These are phyloP conservation scores for Mesembrinibis cayennensis DNA, from an alignment of 2,113 vertebrate species.

Conservation along the genomic window DNA sequence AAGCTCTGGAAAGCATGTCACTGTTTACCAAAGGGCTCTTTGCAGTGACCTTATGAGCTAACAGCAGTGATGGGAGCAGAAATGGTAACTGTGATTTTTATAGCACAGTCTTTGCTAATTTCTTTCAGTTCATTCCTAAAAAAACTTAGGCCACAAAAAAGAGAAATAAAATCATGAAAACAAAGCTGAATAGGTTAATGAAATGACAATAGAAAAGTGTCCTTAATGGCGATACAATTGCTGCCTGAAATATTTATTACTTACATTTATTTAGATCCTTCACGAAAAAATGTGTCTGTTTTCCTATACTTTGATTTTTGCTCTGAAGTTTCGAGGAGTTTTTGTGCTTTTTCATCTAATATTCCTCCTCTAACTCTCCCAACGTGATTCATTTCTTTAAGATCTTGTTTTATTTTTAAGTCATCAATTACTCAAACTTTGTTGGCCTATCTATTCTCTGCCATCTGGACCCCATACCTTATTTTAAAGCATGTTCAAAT, in stretches of 20 bases:
- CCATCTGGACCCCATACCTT: constrained; percentile 92
- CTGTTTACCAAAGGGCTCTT: constrained; percentile 31
- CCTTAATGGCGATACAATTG: constrained; percentile 67
- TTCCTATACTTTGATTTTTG: constrained; percentile 50
- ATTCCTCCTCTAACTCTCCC: constrained; percentile 82
- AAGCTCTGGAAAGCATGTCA: background rate
- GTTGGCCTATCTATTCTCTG: constrained; percentile 84
- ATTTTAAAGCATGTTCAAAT: constrained; percentile 88
- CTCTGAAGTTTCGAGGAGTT: constrained; percentile 49
- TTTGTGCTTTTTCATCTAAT: constrained; percentile 72
- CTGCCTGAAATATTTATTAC: constrained; percentile 44
- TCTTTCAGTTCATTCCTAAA: background rate
- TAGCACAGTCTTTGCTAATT: constrained; percentile 23
- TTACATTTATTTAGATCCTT: constrained; percentile 46
- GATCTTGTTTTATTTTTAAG: constrained; percentile 90
- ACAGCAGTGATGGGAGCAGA: background rate
- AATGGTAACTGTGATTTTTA: constrained; percentile 46
- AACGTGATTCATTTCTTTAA: constrained; percentile 81
- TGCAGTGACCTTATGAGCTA: constrained; percentile 36
- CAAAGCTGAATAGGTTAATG: constrained; percentile 38
- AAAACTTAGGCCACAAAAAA: background rate
- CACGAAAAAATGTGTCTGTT: constrained; percentile 28
- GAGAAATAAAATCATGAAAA: background rate
- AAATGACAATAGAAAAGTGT: constrained; percentile 34
- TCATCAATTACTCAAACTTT: constrained; percentile 93